Percentiles rank a stretch among this genome's conserved stretches.
Conservation (phyloP, 2,888 invertebrate genomes). For the Eristalis pertinax region DNA sequence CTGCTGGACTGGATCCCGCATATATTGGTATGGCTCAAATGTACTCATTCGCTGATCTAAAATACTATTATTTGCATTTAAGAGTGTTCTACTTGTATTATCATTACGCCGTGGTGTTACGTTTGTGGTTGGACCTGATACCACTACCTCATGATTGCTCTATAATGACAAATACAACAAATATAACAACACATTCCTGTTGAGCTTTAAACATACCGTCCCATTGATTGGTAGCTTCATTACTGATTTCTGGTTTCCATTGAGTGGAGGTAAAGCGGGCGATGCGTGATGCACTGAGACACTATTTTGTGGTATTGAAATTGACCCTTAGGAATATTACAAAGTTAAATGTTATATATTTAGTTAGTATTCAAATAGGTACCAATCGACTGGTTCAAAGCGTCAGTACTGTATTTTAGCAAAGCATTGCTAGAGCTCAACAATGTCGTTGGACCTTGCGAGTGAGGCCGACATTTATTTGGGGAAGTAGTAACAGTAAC, state of each 20-base stretch:
- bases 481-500: constrained; percentile 86
- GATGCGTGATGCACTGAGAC: constrained; percentile 81
- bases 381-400: constrained; percentile 81
- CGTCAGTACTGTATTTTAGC: constrained; percentile 80
- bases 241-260: constrained; percentile 80
- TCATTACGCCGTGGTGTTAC: constrained; percentile 85
- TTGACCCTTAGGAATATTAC: constrained; percentile 75
- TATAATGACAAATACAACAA: constrained; percentile 41
- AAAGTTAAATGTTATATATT: background rate
- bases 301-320: constrained; percentile 79
- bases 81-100: constrained; percentile 90
- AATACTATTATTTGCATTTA: constrained; percentile 83
- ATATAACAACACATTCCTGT: background rate
- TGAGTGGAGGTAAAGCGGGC: constrained; percentile 78
- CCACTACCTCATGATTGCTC: constrained; percentile 81
- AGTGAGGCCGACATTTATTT: constrained; percentile 82
- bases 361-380: background rate
- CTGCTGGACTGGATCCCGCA: constrained; percentile 95
- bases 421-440: constrained; percentile 80
- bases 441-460: constrained; percentile 83
- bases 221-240: constrained; percentile 80
- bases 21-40: constrained; percentile 92
- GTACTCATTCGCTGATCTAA: constrained; percentile 88
- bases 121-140: constrained; percentile 85
- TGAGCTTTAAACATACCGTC: constrained; percentile 73